Evolutionary conservation across 1,140 invertebrate genomes (phyloP).

Genomic region (Bombus difficillimus): DNA sequence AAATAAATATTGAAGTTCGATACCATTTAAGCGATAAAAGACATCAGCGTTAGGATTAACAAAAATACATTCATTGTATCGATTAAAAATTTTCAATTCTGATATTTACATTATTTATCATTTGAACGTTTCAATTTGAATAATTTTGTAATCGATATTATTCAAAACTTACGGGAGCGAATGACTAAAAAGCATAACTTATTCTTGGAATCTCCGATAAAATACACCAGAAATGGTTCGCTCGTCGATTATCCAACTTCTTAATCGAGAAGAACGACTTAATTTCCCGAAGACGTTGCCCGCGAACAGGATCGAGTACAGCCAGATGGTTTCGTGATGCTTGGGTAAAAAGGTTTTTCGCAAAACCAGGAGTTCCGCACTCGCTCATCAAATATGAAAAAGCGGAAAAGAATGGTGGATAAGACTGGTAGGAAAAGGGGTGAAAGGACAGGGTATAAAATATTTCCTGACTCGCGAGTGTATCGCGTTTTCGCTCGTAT

Average conservation of each 20-base stretch:
- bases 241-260: neutral
- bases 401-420: conserved; percentile 65
- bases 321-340: conserved; percentile 6
- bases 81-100: no score
- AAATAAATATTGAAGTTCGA: no score
- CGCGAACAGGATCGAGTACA: neutral
- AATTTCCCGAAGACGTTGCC: conserved; percentile 50
- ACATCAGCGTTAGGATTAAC: no score
- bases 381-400: conserved; percentile 74
- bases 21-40: no score
- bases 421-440: conserved; percentile 42
- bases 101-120: no score
- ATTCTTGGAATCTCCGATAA: neutral
- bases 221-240: no score
- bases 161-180: neutral
- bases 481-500: conserved; percentile 59
- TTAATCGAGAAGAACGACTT: conserved; percentile 54
- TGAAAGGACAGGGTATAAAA: conserved; percentile 66
- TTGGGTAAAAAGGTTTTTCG: conserved; percentile 8
- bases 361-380: conserved; percentile 40
- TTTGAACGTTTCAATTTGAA: no score
- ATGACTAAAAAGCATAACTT: no score
- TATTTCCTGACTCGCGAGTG: conserved; percentile 69
- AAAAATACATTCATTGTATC: no score
- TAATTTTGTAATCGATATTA: neutral